Percentiles rank a stretch among this genome's conserved stretches.
These are phyloP conservation scores for Saccostrea cuccullata DNA, from an alignment of 1,140 invertebrate species.

Conservation along the genomic window DNA sequence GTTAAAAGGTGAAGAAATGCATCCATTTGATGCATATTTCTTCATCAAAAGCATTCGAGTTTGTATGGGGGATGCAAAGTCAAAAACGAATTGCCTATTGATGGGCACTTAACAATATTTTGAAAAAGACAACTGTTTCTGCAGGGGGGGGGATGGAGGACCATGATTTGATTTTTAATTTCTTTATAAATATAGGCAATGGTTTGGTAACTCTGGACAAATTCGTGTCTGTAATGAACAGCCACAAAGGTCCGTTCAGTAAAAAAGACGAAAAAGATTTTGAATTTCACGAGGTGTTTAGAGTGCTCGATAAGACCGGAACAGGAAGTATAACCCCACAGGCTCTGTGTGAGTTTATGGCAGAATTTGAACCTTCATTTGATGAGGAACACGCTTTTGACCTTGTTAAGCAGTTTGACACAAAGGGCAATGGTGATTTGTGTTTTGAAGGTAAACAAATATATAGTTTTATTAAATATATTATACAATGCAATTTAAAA, in stretches of 20 bases:
- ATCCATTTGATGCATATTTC: no score
- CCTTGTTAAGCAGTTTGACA: neutral
- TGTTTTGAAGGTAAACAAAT: neutral
- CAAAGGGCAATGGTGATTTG: neutral
- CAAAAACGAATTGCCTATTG: no score
- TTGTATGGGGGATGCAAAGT: no score
- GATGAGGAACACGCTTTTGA: conserved; percentile 6
- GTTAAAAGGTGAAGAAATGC: no score
- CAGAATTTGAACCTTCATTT: conserved; percentile 12
- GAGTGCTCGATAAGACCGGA: neutral
- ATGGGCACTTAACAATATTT: no score
- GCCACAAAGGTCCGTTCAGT: neutral
- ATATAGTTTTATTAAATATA: neutral
- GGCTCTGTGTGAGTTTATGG: neutral
- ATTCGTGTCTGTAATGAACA: conserved; percentile 19
- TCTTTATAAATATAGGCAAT: neutral
- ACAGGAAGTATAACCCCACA: neutral
- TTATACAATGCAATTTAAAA: no score
- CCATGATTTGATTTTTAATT: neutral
- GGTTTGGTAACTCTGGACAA: neutral
- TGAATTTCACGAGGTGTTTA: conserved; percentile 14
- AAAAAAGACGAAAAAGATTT: conserved; percentile 5
- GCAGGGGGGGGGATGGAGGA: no score
- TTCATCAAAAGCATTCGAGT: no score
- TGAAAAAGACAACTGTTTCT: no score